Conservation (phyloP, 2,113 vertebrate genomes). For the Terrapene triunguis region DNA sequence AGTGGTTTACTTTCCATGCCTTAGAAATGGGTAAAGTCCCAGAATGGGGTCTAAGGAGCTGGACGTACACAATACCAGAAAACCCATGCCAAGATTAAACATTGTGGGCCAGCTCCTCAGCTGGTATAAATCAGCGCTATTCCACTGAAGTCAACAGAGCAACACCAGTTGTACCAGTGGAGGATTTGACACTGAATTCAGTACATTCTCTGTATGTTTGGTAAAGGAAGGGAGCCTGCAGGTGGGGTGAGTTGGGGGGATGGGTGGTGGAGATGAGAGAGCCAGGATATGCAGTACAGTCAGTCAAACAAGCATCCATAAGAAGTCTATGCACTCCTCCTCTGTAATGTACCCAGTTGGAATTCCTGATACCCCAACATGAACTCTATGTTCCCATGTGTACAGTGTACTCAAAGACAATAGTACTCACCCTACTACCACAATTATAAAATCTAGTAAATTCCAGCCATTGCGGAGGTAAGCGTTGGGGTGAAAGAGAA, state of each 20-base stretch:
- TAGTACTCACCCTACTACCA: conserved; percentile 96
- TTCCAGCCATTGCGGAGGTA: conserved; percentile 99
- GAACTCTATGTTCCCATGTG: accelerated
- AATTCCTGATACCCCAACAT: background rate
- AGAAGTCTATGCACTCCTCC: background rate
- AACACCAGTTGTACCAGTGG: background rate
- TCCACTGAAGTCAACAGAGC: background rate
- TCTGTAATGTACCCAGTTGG: background rate
- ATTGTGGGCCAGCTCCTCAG: background rate
- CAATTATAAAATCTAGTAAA: conserved; percentile 99
- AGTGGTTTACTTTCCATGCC: background rate
- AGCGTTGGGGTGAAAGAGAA: conserved; percentile 98
- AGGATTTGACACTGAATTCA: background rate
- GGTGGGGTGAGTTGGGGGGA: background rate
- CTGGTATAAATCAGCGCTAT: background rate
- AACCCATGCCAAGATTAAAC: background rate
- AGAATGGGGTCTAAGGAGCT: background rate
- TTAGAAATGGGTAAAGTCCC: background rate
- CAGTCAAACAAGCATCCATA: background rate
- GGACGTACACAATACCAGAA: background rate
- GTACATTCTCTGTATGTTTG: background rate
- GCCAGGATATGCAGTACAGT: background rate
- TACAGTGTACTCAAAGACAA: background rate
- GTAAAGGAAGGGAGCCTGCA: background rate
- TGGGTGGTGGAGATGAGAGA: background rate